phyloP scores from a whole-genome alignment of 2,113 vertebrate species.

The Rhea americana region DNA sequence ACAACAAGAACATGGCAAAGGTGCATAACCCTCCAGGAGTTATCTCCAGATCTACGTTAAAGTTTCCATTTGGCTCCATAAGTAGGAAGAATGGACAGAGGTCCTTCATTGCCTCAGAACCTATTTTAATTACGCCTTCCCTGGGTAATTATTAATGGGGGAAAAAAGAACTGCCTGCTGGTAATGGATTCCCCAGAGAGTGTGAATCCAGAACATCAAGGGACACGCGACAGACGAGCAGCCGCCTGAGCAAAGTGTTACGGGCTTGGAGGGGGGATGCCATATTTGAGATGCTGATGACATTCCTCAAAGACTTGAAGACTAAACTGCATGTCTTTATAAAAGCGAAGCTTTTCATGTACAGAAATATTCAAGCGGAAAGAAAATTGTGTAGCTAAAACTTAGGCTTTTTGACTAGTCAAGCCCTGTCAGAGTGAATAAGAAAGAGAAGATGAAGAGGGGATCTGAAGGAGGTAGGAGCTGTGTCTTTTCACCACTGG shows the following conservation, averaged over 20 bases:
- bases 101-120: conserved; percentile 48
- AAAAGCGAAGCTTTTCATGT: not conserved
- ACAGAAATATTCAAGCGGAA: conserved; percentile 3
- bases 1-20: conserved; percentile 34
- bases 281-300: not conserved
- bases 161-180: conserved; percentile 25
- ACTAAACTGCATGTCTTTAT: not conserved
- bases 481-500: not conserved
- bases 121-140: conserved; percentile 59
- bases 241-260: not conserved
- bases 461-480: not conserved
- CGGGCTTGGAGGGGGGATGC: not conserved
- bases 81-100: not conserved
- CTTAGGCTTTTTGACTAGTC: conserved; percentile 3
- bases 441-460: not conserved
- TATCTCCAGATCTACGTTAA: conserved; percentile 13
- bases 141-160: conserved; percentile 24
- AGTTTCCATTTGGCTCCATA: conserved; percentile 5
- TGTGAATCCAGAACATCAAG: conserved; percentile 20
- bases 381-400: not conserved
- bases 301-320: not conserved
- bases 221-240: not conserved
- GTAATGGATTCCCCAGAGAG: conserved; percentile 50
- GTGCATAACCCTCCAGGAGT: conserved; percentile 38
- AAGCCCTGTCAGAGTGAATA: not conserved